Evolutionary conservation across 1,140 invertebrate genomes (phyloP), one percentile per base, ranked within the genome.

Genomic region (Macrobrachium rosenbergii): DNA sequence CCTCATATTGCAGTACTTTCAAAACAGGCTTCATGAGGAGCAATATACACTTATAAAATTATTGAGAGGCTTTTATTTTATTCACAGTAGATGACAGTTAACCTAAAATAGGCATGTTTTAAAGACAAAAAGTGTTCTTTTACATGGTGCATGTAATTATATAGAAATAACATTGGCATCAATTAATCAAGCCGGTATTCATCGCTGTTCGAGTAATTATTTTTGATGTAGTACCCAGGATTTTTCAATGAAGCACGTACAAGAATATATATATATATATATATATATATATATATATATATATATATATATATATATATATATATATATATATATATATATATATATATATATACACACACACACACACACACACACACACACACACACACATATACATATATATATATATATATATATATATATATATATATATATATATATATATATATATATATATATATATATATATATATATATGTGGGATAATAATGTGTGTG

Each of bases 341-440:
- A 37, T 37, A 37, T 37, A 37, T 37, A 37, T 37, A 37, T 37
- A 37, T 43, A 43, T 43, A 76, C 21, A 76, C 17, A 76, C 17
- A 76, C 17, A 76, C 17, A 76, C 17, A 76, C 17, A 76, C 5
- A 77, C n/a, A 77, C 14, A 77, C 14, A 77, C 14, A 77, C n/a
- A 77, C n/a, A 52, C n/a, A 76, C 10, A 76, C 5, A 76, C 10
- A 76, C 10, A 76, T 76, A 45, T 76, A 45, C 45, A 45, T 76
- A 45, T 76, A 45, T 76, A 5, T 76, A 45, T 76, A 45, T 76
- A 45, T 76, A 45, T 76, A 45, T 76, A 45, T 76, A 45, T 76
- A 45, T 76, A 45, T 76, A 45, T 76, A 45, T 28, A 45, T 76
- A 45, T 76, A 45, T 76, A 45, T 76, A 19, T 76, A 76, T 76